Base-by-base conservation (phyloP, 2,113 vertebrate species). In the Scortum barcoo region DNA sequence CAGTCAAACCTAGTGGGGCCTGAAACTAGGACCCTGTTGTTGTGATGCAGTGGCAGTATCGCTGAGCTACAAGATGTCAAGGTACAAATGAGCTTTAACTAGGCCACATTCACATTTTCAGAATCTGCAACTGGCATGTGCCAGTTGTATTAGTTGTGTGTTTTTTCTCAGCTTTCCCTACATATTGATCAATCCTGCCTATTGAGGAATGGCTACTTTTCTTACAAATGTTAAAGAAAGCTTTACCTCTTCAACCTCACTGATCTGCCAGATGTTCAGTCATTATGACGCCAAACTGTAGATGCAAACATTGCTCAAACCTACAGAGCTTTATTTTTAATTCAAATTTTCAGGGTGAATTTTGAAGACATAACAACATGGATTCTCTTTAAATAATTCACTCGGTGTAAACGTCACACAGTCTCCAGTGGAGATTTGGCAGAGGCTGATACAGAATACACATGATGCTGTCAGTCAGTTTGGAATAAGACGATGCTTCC, bases 11-110 rank as follows among this genome's bases (percentile, higher is more conserved):
- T 17, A 17, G 7, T 50, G 46, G 26, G 9, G 19, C 26, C 36
- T 30, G 36, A 68, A 56, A 77, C 19, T 22, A 40, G 33, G 28
- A 46, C 22, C 26, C 11, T 36, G 17, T 51, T n/a, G 7, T 46
- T 80, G 40, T 63, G 13, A 53, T 24, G 26, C 28, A 42, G 46
- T 50, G 17, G 38, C n/a, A 51, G 14, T 44, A 71, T 80, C 53
- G 51, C 61, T 30, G n/a, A 62, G 78, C 48, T 61, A 68, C 78
- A 75, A 17, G 50, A 63, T 76, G 20, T 22, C 67, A 40, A 30
- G 62, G n/a, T 33, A 6, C 17, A 30, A 19, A 1, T 0, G 16
- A 46, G 44, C 44, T 46, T 74, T 63, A 63, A 62, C 54, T 50
- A 19, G 53, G 54, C 40, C 46, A 30, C 42, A n/a, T 26, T 30